phyloP scores from a whole-genome alignment of 2,113 vertebrate species.

The Chloebia gouldiae region DNA sequence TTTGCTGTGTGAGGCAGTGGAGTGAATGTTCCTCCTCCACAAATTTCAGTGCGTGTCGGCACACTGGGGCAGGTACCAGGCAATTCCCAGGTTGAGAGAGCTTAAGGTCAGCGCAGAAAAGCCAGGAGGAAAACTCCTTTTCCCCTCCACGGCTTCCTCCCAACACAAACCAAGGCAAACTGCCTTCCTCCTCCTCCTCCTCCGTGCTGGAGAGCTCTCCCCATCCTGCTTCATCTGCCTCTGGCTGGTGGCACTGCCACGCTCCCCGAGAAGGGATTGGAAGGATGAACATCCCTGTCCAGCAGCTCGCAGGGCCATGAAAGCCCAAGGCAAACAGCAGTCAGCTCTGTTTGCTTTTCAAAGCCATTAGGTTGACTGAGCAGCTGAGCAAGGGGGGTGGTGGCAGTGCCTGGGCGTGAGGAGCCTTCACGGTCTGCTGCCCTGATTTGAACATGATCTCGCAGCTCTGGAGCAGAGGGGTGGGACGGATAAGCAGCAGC shows the following conservation, averaged over 20 bases:
- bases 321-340: slow-evolving; percentile 46
- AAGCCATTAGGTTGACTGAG: slow-evolving; percentile 43
- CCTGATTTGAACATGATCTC: slow-evolving; percentile 27
- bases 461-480: not conserved
- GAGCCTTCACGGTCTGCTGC: not conserved
- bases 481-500: not conserved
- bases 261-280: not conserved
- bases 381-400: slow-evolving; percentile 34
- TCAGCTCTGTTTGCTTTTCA: slow-evolving; percentile 51
- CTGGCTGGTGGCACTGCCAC: not conserved
- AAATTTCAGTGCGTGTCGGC: not conserved
- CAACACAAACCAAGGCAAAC: not conserved
- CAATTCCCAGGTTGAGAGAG: not conserved
- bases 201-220: not conserved
- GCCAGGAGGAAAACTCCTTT: not conserved
- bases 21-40: not conserved
- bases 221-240: not conserved
- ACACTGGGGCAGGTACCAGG: not conserved
- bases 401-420: not conserved
- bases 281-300: not conserved
- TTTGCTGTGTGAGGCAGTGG: not conserved
- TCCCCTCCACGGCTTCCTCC: not conserved
- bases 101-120: not conserved
- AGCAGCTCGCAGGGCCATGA: not conserved
- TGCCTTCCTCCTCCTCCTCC: not conserved